Evolutionary conservation across 2,888 invertebrate species (phyloP).

Genomic region (Acanthacorydalis orientalis): DNA sequence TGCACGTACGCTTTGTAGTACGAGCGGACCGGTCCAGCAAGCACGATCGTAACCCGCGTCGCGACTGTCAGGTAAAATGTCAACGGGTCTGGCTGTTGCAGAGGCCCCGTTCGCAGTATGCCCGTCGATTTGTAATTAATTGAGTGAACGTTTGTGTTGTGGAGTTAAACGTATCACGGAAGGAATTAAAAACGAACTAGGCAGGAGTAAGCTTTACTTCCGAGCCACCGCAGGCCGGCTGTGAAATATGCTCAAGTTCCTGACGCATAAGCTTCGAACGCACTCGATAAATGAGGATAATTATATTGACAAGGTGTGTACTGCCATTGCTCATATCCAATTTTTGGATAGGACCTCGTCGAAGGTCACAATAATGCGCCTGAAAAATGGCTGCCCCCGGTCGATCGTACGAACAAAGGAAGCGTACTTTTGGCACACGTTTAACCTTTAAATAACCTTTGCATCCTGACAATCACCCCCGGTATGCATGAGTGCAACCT

Average conservation of each 20-base stretch:
- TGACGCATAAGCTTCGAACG: conserved; percentile 71
- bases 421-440: conserved; percentile 18
- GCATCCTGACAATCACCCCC: not conserved
- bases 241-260: conserved; percentile 69
- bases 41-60: conserved; percentile 16
- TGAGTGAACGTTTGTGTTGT: not conserved
- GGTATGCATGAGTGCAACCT: no score
- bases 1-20: conserved; percentile 30
- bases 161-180: not conserved
- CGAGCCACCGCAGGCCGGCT: conserved; percentile 16
- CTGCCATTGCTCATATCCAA: conserved; percentile 8
- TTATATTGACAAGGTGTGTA: conserved; percentile 54
- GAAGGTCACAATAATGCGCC: conserved; percentile 30
- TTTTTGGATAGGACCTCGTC: conserved; percentile 19
- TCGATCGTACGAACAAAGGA: conserved; percentile 42
- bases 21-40: conserved; percentile 20
- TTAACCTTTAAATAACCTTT: conserved; percentile 5
- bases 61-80: conserved; percentile 12
- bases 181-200: no score
- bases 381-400: conserved; percentile 43
- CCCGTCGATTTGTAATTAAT: not conserved
- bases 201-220: no score
- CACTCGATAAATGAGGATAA: conserved; percentile 73
- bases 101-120: not conserved
- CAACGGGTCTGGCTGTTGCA: conserved; percentile 5